A percentile compares a stretch with the other conserved stretches of the same genome.
These are phyloP conservation scores for Actinopyga echinites DNA, from an alignment of 53 echinoderm and acorn worm genomes.

Conservation along the genomic window DNA sequence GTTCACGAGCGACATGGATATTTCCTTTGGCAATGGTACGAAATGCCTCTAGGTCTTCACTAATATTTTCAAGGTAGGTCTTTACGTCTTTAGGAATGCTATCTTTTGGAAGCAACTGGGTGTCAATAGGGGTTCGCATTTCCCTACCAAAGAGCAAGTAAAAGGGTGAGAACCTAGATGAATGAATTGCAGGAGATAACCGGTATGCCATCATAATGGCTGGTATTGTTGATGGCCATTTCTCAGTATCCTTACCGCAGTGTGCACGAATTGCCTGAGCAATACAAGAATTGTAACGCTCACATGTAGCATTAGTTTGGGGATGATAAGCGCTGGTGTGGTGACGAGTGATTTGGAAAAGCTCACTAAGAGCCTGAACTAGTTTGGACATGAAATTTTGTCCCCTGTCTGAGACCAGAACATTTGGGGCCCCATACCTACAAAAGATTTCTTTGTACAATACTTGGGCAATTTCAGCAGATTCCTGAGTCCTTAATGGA, in stretches of 20 bases:
- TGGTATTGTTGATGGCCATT: slow-evolving; percentile 28
- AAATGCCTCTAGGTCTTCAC: background rate
- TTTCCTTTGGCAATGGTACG: slow-evolving; percentile 7
- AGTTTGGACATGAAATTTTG: slow-evolving; percentile 37
- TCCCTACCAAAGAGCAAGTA: slow-evolving; percentile 16
- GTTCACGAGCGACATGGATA: background rate
- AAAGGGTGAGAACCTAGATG: background rate
- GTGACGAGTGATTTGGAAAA: slow-evolving; percentile 27
- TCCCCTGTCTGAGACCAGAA: slow-evolving; percentile 26
- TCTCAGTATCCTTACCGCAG: background rate
- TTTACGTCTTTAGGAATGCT: background rate
- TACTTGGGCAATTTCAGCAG: background rate
- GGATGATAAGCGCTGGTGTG: slow-evolving; percentile 21
- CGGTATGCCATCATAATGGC: slow-evolving; percentile 33
- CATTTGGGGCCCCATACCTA: slow-evolving; percentile 13
- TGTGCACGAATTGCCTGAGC: slow-evolving; percentile 2
- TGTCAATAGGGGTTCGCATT: slow-evolving; percentile 21
- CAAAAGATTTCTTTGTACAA: slow-evolving; percentile 5
- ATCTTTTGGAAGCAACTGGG: slow-evolving; percentile 9
- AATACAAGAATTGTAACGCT: slow-evolving; percentile 8
- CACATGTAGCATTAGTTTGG: slow-evolving; percentile 28
- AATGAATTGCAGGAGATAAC: slow-evolving; percentile 17
- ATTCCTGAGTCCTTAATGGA: slow-evolving; percentile 6
- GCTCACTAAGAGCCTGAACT: slow-evolving; percentile 12
- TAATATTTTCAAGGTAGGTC: background rate